Evolutionary conservation across 2,888 invertebrate genomes (phyloP).

Genomic region (Auanema freiburgensis): DNA sequence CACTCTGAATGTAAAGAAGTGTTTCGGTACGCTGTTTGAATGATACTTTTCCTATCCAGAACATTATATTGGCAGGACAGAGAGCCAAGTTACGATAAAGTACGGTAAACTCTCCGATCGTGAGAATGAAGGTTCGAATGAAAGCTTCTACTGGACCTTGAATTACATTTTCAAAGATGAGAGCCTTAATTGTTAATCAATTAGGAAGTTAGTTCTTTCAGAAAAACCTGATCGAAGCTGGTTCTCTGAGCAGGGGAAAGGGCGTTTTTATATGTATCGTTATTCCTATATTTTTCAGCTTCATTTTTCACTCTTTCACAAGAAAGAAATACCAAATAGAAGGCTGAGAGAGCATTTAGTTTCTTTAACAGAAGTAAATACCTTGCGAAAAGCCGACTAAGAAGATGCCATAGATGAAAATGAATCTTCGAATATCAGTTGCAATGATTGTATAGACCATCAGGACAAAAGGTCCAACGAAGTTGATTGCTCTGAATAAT

Average conservation of each 20-base stretch:
- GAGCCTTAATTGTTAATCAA: slow-evolving; percentile 13
- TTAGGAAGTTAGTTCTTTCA: neutral
- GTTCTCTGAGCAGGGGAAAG: neutral
- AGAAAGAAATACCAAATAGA: slow-evolving; percentile 85
- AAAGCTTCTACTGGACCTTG: slow-evolving; percentile 40
- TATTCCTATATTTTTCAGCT: slow-evolving; percentile 20
- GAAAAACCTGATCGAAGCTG: neutral
- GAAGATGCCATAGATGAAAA: slow-evolving; percentile 93
- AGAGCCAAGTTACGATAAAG: slow-evolving; percentile 45
- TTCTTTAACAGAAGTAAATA: slow-evolving; percentile 17
- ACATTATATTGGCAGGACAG: slow-evolving; percentile 40
- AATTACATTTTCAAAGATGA: slow-evolving; percentile 31
- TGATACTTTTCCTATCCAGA: slow-evolving; percentile 40
- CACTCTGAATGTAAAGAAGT: slow-evolving; percentile 12
- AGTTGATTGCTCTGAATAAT: slow-evolving; percentile 40
- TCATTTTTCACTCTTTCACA: slow-evolving; percentile 65
- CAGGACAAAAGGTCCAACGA: slow-evolving; percentile 96
- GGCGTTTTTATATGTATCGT: slow-evolving; percentile 23
- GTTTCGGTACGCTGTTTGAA: neutral
- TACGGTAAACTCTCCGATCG: slow-evolving; percentile 73
- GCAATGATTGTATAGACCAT: slow-evolving; percentile 96
- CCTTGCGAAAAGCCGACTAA: slow-evolving; percentile 94
- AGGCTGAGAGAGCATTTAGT: slow-evolving; percentile 64
- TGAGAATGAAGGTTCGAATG: slow-evolving; percentile 96
- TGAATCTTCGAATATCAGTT: slow-evolving; percentile 74